Evolutionary conservation across 2,888 invertebrate genomes (phyloP), one percentile per base, ranked within the genome.

Genomic region (Bombylius discolor): DNA sequence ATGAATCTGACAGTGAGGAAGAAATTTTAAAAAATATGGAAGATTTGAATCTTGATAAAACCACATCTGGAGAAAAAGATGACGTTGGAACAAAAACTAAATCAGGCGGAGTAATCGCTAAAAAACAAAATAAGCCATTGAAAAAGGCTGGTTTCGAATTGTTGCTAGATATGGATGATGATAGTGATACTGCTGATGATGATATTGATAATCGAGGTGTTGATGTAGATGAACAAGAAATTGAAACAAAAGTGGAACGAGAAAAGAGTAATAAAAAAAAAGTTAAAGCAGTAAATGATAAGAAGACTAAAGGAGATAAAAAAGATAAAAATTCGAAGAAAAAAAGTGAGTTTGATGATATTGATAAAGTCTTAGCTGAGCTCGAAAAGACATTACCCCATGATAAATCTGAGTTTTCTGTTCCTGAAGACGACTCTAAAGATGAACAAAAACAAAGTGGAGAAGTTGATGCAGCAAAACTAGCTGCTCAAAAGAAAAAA

Each of bases 401-500:
- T 50, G 54, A 58, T 57, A 54, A 60, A 60, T 55, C 59, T 60
- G 42, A 60, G 57, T n/a, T 33, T 32, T 4, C n/a, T 33, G 32
- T 9, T 52, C 51, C 59, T n/a, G 45, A 52, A 55, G 77, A 76
- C 61, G 65, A 64, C 49, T 76, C 60, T 7, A 75, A 75, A 36
- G 76, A 74, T 47, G 78, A 74, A 56, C 51, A 36, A 9, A 59
- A 64, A n/a, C 65, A 64, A 11, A 60, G 31, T 4, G 63, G 59
- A 0, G 81, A 80, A 59, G 72, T 76, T 23, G 67, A 76, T 44
- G 83, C 84, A 1, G 78, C 88, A 13, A 89, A 90, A 75, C 82
- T 87, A 13, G 87, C 89, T 5, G 89, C 90, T 4, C 89, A 91
- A 68, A 92, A 92, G 75, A 91, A 89, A 67, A 90, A 90, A 66